Evolutionary conservation across 2,113 vertebrate species (phyloP), one percentile per base, ranked within the genome.

Genomic region (Tauraco erythrolophus): DNA sequence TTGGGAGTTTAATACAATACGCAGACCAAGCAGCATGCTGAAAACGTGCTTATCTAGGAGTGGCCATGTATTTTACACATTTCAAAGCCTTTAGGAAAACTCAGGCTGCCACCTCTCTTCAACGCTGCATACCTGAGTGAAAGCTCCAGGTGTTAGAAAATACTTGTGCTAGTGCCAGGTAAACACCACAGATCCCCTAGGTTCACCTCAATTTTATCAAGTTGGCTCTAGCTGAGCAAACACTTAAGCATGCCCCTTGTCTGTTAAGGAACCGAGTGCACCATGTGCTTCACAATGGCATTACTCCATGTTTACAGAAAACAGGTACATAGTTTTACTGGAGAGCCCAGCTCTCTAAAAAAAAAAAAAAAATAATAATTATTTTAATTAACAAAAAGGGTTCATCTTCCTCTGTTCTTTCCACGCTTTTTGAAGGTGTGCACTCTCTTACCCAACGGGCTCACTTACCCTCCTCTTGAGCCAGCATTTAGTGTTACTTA

Each of bases 281-380:
- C 17, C 23, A 70, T 61, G 41, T 74, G 28, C 25, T 75, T 48
- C 48, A 60, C 33, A 56, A 33, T 41, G 35, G 43, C 39, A 57
- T 33, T 48, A 53, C 16, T 45, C 45, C 2, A 2, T 31, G 12
- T 77, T 91, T 66, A 50, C 11, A 30, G 22, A 78, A 69, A 77
- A 21, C 3, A 84, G 0, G 22, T 39, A 31, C 89, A 70, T 30
- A 65, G 25, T 24, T 81, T 74, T 78, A 65, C 18, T 21, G 21
- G 86, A 83, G 14, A 81, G 39, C 28, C 31, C 23, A 87, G 15
- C 28, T 83, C 15, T 10, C 19, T 9, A 3, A n/a, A 88, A 76
- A 14, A 24, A 54, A 46, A 57, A 46, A 2, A n/a, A 1, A 39
- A 9, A 5, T 8, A n/a, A n/a, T n/a, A n/a, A 13, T 5, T 0